Evolutionary conservation across 1,140 invertebrate genomes (phyloP), one percentile per base, ranked within the genome.

Genomic region (Adelges cooleyi): DNA sequence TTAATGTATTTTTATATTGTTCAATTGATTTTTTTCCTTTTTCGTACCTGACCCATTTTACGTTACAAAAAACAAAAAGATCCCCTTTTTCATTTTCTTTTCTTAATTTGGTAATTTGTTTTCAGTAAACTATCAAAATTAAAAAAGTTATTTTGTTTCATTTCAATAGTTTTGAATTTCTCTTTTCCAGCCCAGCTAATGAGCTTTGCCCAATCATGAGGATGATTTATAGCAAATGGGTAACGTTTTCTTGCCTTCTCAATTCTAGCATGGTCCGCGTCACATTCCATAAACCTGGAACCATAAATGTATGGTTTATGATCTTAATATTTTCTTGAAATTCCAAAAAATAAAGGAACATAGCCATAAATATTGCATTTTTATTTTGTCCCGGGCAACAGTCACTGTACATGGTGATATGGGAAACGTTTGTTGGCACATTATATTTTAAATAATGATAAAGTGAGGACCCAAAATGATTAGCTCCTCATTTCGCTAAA

Each of bases 381-480:
- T 65, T 65, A 36, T 67, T 67, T 51, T 65, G 66, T 44, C 67
- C 59, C 13, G 23, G 54, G 25, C 48, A 52, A 22, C 44, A 50
- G 49, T 67, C 48, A 18, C 56, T 65, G 65, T 67, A 52, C 46
- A 65, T 49, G 9, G 38, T 48, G 23, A 53, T 27, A 9, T 50
- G 23, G 5, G 44, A 27, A 22, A 54, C 40, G 10, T 51, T 38
- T 44, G 17, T n/a, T 49, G 67, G 59, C 17, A 67, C 25, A 17
- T 27, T 51, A 33, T 17, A n/a, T n/a, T n/a, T 29, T 15, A 27
- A 42, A 23, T 50, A 65, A 18, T 20, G 20, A 13, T 23, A 50
- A 65, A 23, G 46, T 23, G 33, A 44, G 52, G 17, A 33, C 40
- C 13, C 42, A 23, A 67, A 51, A 0, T 59, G 29, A 59, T 59